phyloP scores from a whole-genome alignment of 2,797 vertebrate genomes.

The Gadopsis bispinosus region DNA sequence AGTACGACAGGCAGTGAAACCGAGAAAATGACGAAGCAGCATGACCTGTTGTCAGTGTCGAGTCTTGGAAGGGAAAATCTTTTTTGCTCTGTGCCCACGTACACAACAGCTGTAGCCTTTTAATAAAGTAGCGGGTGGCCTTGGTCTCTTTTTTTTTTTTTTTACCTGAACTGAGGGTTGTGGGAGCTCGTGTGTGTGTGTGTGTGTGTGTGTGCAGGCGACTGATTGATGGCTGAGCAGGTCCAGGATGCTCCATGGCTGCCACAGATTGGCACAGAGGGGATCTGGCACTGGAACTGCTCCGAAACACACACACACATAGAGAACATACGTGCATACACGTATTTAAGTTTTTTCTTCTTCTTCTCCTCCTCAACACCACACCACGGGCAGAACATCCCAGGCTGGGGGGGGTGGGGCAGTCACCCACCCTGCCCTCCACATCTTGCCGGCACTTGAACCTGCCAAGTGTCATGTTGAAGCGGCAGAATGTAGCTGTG shows the following conservation, averaged over 20 bases:
- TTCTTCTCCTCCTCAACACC: constrained; percentile 17
- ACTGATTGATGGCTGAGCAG: constrained; percentile 81
- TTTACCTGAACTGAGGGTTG: constrained; percentile 36
- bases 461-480: constrained; percentile 69
- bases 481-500: constrained; percentile 64
- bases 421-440: constrained; percentile 71
- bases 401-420: constrained; percentile 51
- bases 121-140: constrained; percentile 68
- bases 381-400: constrained; percentile 60
- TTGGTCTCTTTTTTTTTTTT: constrained; percentile 36
- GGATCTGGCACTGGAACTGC: constrained; percentile 67
- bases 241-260: constrained; percentile 73
- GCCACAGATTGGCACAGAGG: constrained; percentile 82
- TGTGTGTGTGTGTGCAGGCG: constrained; percentile 45
- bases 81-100: constrained; percentile 25
- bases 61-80: constrained; percentile 32
- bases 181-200: constrained; percentile 30
- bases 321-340: constrained; percentile 31
- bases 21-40: constrained; percentile 52
- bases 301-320: constrained; percentile 21
- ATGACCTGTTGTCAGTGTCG: constrained; percentile 61
- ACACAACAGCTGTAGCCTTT: constrained; percentile 73
- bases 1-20: constrained; percentile 50
- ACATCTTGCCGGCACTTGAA: constrained; percentile 57
- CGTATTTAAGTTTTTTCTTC: constrained; percentile 32